These are phyloP conservation scores for Sepiola atlantica DNA, from an alignment of 2,888 invertebrate genomes.

Conservation along the genomic window DNA sequence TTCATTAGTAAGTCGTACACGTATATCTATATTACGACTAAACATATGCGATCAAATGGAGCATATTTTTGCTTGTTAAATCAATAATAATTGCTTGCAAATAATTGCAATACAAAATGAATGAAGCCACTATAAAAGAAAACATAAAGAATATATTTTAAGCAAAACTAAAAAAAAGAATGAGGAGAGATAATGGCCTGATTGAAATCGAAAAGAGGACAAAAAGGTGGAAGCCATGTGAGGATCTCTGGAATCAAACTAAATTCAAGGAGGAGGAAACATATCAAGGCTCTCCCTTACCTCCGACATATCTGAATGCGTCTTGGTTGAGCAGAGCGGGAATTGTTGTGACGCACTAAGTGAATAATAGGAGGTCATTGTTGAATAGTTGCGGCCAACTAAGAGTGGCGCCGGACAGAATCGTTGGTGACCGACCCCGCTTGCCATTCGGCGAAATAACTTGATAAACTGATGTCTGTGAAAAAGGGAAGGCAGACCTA, in stretches of 20 bases:
- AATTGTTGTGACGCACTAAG: background rate
- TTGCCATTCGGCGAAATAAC: slow-evolving; percentile 22
- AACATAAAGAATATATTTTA: background rate
- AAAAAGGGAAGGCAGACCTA: background rate
- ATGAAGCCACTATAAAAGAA: background rate
- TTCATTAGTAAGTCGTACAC: too few species aligned
- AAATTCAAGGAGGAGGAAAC: background rate
- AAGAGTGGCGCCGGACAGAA: background rate
- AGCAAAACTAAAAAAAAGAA: background rate
- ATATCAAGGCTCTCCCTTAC: background rate
- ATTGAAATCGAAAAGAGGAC: background rate
- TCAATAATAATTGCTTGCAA: background rate
- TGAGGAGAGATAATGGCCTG: background rate
- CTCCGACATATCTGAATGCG: background rate
- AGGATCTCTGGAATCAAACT: background rate
- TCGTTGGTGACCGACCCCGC: background rate
- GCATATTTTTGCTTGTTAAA: too few species aligned
- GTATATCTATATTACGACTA: too few species aligned
- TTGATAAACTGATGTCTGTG: slow-evolving; percentile 32
- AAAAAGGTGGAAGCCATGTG: slow-evolving; percentile 7
- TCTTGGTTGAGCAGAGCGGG: slow-evolving; percentile 3
- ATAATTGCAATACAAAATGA: background rate
- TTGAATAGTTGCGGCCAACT: slow-evolving; percentile 18
- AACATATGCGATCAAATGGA: too few species aligned
- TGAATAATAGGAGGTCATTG: slow-evolving; percentile 20